Percentiles rank a stretch among this genome's conserved stretches.
Evolutionary conservation across 2,888 invertebrate genomes (phyloP).

Genomic region (Yponomeuta sedellus): DNA sequence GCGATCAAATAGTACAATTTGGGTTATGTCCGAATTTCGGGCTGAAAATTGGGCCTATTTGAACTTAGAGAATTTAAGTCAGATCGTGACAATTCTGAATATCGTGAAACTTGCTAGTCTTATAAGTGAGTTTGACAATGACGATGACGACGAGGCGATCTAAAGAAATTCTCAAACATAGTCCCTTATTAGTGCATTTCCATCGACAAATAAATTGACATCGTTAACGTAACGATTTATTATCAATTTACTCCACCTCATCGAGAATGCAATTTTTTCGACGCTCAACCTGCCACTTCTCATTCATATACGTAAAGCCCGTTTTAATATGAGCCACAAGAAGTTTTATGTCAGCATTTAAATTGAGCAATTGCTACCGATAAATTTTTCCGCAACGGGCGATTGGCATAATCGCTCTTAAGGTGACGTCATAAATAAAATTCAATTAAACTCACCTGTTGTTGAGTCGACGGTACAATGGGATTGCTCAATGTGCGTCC

Average conservation of each 20-base stretch:
- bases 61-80: too few species aligned
- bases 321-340: slow-evolving; percentile 8
- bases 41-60: too few species aligned
- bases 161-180: neutral
- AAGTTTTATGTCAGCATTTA: slow-evolving; percentile 12
- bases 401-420: slow-evolving; percentile 16
- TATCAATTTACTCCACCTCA: slow-evolving; percentile 1
- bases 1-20: too few species aligned
- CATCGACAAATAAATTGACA: neutral
- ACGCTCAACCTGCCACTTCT: neutral
- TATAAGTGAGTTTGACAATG: too few species aligned
- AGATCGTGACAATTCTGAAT: too few species aligned
- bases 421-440: slow-evolving; percentile 27
- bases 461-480: slow-evolving; percentile 33
- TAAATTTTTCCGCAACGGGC: slow-evolving; percentile 11
- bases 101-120: too few species aligned
- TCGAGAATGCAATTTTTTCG: neutral
- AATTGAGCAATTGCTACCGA: slow-evolving; percentile 13
- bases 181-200: neutral
- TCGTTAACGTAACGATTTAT: neutral
- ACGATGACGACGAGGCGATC: too few species aligned
- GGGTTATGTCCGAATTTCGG: too few species aligned
- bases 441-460: slow-evolving; percentile 55
- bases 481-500: slow-evolving; percentile 39
- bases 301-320: slow-evolving; percentile 7